Percentiles rank a stretch among this genome's conserved stretches.
phyloP scores from a whole-genome alignment of 2,888 invertebrate genomes.

The Drosophila parthenogenetica region DNA sequence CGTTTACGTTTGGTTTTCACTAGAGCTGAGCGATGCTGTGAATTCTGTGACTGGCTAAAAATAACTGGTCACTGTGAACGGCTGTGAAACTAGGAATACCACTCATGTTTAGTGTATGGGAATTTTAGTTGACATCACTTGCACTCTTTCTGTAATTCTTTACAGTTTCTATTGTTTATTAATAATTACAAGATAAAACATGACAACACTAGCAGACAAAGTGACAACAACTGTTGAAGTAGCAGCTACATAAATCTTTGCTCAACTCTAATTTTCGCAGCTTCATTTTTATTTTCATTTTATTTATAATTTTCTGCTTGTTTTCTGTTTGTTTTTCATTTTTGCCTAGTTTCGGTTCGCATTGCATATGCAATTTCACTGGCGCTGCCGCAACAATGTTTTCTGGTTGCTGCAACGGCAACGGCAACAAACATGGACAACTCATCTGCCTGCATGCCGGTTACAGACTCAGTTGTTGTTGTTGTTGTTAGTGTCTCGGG shows the following conservation, averaged over 20 bases:
- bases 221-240: background rate
- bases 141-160: too few species aligned
- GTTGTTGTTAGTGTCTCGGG: slow-evolving; percentile 31
- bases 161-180: too few species aligned
- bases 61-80: too few species aligned
- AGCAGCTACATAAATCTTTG: background rate
- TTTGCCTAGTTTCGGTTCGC: slow-evolving; percentile 62
- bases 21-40: background rate
- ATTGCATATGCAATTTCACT: slow-evolving; percentile 76
- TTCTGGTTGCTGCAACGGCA: slow-evolving; percentile 41
- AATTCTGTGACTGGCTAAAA: background rate
- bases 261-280: slow-evolving; percentile 34
- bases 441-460: slow-evolving; percentile 67
- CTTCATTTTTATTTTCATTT: slow-evolving; percentile 15
- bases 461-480: slow-evolving; percentile 24
- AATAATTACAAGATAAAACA: too few species aligned
- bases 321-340: slow-evolving; percentile 22
- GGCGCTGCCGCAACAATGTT: slow-evolving; percentile 24
- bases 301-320: slow-evolving; percentile 8
- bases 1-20: slow-evolving; percentile 32
- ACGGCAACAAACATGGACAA: slow-evolving; percentile 47
- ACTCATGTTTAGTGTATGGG: too few species aligned
- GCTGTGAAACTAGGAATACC: too few species aligned
- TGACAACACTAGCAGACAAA: too few species aligned
- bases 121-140: too few species aligned